Conservation (phyloP, 2,797 vertebrate species). For the Loris lydekkerianus region DNA sequence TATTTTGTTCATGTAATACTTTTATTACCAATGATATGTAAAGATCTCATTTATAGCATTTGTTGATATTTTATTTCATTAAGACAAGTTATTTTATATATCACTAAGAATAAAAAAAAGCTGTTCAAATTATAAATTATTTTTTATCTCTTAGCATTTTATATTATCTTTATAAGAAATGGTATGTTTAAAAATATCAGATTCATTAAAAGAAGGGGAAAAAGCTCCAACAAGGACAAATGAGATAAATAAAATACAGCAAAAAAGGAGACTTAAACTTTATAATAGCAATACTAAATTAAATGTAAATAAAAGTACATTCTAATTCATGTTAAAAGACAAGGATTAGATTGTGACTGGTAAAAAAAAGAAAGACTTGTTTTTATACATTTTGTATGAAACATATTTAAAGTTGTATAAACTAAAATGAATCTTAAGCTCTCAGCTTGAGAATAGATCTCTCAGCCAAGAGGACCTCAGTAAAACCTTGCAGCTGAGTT, state of each 20-base stretch:
- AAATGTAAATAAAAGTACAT: not conserved
- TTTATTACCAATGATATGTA: not conserved
- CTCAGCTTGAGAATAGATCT: not conserved
- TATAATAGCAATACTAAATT: not conserved
- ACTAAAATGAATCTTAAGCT: not conserved
- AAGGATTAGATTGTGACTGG: not conserved
- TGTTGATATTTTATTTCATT: not conserved
- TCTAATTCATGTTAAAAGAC: not conserved
- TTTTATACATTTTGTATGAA: not conserved
- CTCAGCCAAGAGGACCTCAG: not conserved
- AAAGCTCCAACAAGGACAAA: not conserved
- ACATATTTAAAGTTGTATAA: not conserved
- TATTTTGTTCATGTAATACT: not conserved
- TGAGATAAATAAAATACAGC: not conserved
- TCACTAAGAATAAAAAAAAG: not conserved
- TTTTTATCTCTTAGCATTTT: conserved; percentile 5
- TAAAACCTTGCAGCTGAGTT: not conserved
- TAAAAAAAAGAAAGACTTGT: not conserved
- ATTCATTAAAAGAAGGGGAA: not conserved
- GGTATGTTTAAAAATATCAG: not conserved
- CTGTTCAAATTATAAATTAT: not conserved
- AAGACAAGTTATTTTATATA: not conserved
- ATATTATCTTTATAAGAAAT: not conserved
- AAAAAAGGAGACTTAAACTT: not conserved
- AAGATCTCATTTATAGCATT: not conserved